These are phyloP conservation scores for Lophura nycthemera DNA, from an alignment of 2,113 vertebrate genomes.

Conservation along the genomic window DNA sequence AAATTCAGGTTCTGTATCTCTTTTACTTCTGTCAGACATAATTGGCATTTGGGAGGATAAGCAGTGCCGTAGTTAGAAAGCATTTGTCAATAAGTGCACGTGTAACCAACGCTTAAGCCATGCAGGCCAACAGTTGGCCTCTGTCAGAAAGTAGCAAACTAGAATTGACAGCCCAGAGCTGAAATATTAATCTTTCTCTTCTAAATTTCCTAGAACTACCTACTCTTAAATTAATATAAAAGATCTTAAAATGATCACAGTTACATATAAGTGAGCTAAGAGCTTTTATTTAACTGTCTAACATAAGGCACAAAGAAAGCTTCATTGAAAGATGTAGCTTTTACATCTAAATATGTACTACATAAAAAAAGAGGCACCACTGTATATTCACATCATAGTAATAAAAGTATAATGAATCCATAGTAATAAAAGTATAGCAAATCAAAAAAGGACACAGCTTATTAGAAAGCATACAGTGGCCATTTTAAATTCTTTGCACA, in stretches of 20 bases:
- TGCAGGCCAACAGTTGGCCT: neutral
- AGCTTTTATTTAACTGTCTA: neutral
- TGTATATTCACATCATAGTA: neutral
- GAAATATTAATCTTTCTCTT: neutral
- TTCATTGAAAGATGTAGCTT: neutral
- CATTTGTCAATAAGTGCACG: neutral
- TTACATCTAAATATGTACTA: neutral
- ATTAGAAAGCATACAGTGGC: neutral
- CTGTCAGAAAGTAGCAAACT: neutral
- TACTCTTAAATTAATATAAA: neutral
- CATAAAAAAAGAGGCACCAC: neutral
- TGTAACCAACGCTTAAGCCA: neutral
- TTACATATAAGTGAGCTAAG: neutral
- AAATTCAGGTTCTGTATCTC: neutral
- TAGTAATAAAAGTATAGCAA: neutral
- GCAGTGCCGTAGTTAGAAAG: neutral
- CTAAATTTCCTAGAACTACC: neutral
- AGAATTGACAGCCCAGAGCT: neutral
- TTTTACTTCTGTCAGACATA: neutral
- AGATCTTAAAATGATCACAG: neutral
- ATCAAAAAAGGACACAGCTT: neutral
- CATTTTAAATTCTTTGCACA: constrained; percentile 32
- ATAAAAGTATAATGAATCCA: neutral
- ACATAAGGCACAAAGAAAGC: neutral
- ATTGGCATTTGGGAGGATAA: neutral